Evolutionary conservation across 2,113 vertebrate species (phyloP), one percentile per base, ranked within the genome.

Genomic region (Pygoscelis antarcticus): DNA sequence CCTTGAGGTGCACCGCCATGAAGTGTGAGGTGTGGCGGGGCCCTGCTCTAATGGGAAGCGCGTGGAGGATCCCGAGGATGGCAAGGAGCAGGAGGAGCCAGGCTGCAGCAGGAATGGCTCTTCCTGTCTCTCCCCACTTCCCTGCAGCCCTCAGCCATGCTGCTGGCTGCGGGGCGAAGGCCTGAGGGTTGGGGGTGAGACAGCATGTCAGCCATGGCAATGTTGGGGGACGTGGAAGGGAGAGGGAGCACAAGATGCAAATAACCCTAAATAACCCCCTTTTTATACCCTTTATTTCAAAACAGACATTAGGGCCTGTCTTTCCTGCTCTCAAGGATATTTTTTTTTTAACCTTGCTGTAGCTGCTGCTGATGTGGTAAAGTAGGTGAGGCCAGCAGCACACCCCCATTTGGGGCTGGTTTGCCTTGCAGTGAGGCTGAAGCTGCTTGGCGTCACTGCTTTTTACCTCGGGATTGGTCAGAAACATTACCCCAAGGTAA

Each of bases 141-240:
- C 32, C 19, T 2, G 7, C 3, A 6, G 51, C 60, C 46, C 64
- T 32, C 40, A 57, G 69, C 64, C 46, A 11, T 0, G 14, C 21
- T 65, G 30, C 34, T 1, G 1, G 80, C 29, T 0, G 6, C 0
- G 0, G 54, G 21, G 40, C 2, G 4, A 79, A 60, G 27, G 26
- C 40, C 55, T 32, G 42, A 36, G 72, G 30, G 13, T 6, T 65
- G 36, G 23, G 47, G 40, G 26, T 13, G 13, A 44, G 47, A 42
- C 19, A 51, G 30, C 25, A 26, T 7, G 3, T 25, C 66, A 86
- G 74, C 42, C 5, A 2, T 47, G 44, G 62, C 40, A 57, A 1
- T 0, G 2, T 2, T 21, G 40, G 2, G 14, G 18, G 36, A 3
- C 1, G 1, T 65, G 30, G 34, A 94, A 78, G 51, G 55, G 42